A percentile compares a stretch with the other conserved stretches of the same genome.
These are phyloP conservation scores for Agriopis marginaria DNA, from an alignment of 2,888 invertebrate species.

Conservation along the genomic window DNA sequence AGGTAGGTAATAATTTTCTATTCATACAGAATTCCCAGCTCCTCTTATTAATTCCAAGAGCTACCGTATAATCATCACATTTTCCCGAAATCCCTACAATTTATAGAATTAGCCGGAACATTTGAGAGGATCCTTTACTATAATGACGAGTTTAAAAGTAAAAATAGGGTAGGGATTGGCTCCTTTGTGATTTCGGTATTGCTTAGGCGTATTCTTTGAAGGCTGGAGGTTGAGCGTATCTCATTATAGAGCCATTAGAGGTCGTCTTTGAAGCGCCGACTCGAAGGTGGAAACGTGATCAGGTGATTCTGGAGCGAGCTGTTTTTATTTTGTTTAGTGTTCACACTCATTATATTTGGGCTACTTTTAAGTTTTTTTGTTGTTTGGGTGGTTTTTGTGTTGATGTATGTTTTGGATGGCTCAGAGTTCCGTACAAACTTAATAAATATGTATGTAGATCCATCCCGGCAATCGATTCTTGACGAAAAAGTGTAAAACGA, in stretches of 20 bases:
- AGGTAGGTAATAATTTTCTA: background rate
- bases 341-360: constrained; percentile 23
- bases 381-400: too few relatives aligned
- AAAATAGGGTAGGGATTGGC: constrained; percentile 35
- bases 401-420: too few relatives aligned
- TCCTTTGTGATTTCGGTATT: constrained; percentile 32
- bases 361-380: background rate
- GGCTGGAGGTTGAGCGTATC: constrained; percentile 20
- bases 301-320: constrained; percentile 17
- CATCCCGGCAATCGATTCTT: too few relatives aligned
- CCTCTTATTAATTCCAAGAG: constrained; percentile 10
- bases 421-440: too few relatives aligned
- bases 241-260: constrained; percentile 39
- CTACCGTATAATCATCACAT: constrained; percentile 34
- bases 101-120: constrained; percentile 10
- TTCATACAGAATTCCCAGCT: background rate
- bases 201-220: constrained; percentile 28
- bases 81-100: constrained; percentile 24
- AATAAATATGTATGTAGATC: too few relatives aligned
- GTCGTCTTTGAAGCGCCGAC: constrained; percentile 38
- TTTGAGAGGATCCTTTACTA: constrained; percentile 26
- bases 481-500: too few relatives aligned
- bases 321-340: constrained; percentile 6
- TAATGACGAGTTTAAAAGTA: constrained; percentile 35
- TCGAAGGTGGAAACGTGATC: constrained; percentile 16